A percentile compares a stretch with the other conserved stretches of the same genome.
These are phyloP conservation scores for Capromys pilorides DNA, from an alignment of 2,797 vertebrate species.

Conservation along the genomic window DNA sequence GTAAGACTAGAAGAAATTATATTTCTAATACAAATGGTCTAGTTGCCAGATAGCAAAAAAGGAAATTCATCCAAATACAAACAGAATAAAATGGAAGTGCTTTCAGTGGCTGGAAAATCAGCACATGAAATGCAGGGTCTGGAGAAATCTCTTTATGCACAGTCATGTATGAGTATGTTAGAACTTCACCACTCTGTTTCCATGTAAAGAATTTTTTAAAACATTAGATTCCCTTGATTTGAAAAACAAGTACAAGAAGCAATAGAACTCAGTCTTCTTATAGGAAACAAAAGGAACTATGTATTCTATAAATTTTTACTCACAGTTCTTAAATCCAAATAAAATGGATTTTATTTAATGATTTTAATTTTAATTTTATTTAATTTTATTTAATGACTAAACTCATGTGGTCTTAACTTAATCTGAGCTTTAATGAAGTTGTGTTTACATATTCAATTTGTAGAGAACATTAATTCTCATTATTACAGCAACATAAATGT, in stretches of 20 bases:
- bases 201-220: background rate
- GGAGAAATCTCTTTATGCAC: background rate
- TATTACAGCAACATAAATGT: background rate
- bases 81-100: accelerated
- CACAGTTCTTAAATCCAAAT: background rate
- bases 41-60: background rate
- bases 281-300: background rate
- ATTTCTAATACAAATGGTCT: background rate
- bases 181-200: background rate
- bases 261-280: background rate
- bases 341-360: no score
- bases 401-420: background rate
- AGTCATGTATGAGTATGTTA: accelerated
- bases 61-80: background rate
- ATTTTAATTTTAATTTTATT: no score
- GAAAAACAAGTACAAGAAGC: background rate
- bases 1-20: background rate
- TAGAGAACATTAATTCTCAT: background rate
- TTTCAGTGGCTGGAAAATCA: background rate
- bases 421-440: background rate
- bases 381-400: no score
- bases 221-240: background rate
- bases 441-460: background rate
- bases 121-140: accelerated
- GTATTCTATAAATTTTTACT: background rate